These are phyloP conservation scores for Apamea crenata DNA, from an alignment of 2,888 invertebrate genomes.

Conservation along the genomic window DNA sequence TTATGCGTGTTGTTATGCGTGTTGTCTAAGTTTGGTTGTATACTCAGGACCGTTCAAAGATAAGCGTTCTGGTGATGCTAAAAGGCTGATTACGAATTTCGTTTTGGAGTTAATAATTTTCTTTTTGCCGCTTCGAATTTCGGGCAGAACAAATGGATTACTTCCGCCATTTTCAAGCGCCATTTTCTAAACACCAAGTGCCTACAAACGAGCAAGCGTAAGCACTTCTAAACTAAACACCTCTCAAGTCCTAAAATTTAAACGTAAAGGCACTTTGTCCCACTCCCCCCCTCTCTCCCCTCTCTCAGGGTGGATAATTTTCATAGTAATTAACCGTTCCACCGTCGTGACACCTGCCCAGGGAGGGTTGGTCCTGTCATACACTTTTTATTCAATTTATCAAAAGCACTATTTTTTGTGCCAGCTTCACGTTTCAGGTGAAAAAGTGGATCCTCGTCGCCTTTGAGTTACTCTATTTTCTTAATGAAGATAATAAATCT, in stretches of 20 bases:
- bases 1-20: not conserved
- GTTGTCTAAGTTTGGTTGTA: not conserved
- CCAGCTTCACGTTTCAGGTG: slow-evolving; percentile 38
- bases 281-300: slow-evolving; percentile 7
- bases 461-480: slow-evolving; percentile 33
- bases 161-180: not conserved
- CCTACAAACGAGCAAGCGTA: slow-evolving; percentile 26
- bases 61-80: not conserved
- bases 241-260: slow-evolving; percentile 52
- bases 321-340: slow-evolving; percentile 66
- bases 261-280: slow-evolving; percentile 50
- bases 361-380: slow-evolving; percentile 39
- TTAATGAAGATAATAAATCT: slow-evolving; percentile 10
- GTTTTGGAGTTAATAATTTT: not conserved
- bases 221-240: slow-evolving; percentile 49
- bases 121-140: not conserved
- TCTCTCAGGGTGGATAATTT: slow-evolving; percentile 60
- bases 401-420: slow-evolving; percentile 59
- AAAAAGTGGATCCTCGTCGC: slow-evolving; percentile 23
- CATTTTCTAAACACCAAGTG: slow-evolving; percentile 12
- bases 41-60: not conserved
- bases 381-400: slow-evolving; percentile 64
- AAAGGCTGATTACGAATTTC: not conserved
- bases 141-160: not conserved
- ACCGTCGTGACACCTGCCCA: slow-evolving; percentile 59